phyloP scores from a whole-genome alignment of 2,888 invertebrate genomes.

The Sphecodes monilicornis region DNA sequence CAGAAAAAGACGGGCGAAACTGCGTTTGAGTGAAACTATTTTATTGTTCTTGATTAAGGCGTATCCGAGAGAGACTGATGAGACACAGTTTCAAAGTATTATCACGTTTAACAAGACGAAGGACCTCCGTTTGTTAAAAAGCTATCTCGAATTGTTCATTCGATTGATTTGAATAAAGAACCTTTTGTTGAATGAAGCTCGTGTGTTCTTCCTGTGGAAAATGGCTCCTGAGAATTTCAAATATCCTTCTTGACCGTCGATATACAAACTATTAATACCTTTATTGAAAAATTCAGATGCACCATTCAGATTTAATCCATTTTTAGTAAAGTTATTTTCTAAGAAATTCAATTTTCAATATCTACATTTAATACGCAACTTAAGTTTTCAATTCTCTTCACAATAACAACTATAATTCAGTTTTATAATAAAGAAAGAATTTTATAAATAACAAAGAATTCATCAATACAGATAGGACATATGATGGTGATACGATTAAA shows the following conservation, averaged over 20 bases:
- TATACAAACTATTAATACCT: too few species aligned
- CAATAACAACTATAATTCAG: too few species aligned
- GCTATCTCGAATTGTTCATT: constrained; percentile 26
- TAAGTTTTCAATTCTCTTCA: too few species aligned
- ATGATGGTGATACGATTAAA: too few species aligned
- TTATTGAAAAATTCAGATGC: too few species aligned
- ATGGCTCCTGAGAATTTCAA: background rate
- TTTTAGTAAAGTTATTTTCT: too few species aligned
- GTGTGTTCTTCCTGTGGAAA: background rate
- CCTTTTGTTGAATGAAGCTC: constrained; percentile 29
- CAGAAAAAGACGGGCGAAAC: background rate
- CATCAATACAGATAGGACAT: background rate
- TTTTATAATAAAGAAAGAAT: background rate
- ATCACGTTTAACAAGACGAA: background rate
- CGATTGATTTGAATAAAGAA: constrained; percentile 37
- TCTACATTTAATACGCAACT: too few species aligned
- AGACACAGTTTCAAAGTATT: background rate
- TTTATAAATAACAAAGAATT: background rate
- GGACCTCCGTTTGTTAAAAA: background rate
- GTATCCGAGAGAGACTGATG: background rate
- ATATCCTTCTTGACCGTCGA: too few species aligned
- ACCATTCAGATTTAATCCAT: too few species aligned
- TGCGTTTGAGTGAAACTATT: background rate
- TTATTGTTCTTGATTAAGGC: background rate
- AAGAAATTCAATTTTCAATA: too few species aligned